These are phyloP conservation scores for Psittacula derbiana DNA, from an alignment of 2,797 vertebrate genomes.

Conservation along the genomic window DNA sequence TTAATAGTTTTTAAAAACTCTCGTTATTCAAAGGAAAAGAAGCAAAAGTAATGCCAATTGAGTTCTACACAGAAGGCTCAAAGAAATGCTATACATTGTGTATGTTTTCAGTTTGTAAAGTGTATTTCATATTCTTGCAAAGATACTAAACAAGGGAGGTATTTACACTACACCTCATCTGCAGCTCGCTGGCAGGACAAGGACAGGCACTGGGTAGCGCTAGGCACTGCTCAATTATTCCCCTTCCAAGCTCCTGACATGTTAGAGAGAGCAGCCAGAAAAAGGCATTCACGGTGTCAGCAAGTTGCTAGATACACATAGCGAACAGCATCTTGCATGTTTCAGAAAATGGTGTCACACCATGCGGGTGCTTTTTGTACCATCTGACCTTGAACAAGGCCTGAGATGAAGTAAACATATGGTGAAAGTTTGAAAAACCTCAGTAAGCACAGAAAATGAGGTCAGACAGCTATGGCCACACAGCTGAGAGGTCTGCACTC, in stretches of 20 bases:
- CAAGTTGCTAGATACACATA: accelerated
- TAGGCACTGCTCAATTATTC: neutral
- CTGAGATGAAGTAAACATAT: neutral
- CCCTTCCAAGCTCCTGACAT: neutral
- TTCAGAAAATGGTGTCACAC: neutral
- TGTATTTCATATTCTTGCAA: neutral
- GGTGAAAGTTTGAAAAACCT: neutral
- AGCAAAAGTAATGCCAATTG: neutral
- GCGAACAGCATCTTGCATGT: neutral
- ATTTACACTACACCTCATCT: accelerated
- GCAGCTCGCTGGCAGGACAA: neutral
- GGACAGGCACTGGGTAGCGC: neutral
- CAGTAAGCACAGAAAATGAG: neutral
- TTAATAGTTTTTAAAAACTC: neutral
- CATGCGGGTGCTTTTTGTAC: neutral
- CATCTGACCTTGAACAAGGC: neutral
- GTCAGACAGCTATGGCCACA: neutral
- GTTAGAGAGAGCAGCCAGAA: neutral
- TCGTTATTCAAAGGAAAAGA: neutral
- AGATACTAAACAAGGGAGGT: neutral
- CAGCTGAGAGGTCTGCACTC: neutral
- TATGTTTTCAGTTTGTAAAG: neutral
- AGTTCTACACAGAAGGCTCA: neutral
- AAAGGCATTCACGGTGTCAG: accelerated
- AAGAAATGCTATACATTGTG: neutral